Base-by-base conservation (phyloP, 2,797 vertebrate genomes). In the Xyrichtys novacula region DNA sequence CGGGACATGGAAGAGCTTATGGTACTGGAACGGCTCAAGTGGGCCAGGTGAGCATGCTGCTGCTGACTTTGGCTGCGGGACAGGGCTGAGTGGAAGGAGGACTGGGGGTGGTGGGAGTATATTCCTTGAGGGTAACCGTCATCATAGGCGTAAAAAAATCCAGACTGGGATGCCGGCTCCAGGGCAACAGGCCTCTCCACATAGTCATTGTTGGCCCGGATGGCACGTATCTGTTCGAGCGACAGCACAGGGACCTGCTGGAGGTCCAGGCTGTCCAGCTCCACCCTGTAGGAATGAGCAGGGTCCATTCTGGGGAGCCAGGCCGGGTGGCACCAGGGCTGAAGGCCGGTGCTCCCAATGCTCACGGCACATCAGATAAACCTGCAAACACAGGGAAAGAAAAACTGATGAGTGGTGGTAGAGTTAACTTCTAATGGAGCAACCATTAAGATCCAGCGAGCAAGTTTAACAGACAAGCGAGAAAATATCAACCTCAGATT, bases 131-230 rank as follows among this genome's bases (percentile, higher is more conserved):
- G 64, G 81, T 94, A 93, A 70, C 91, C 94, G 75, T 96, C 96
- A 44, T 95, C 92, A 5, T 94, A 94, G 3, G 92, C 85, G 2
- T 95, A 92, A 57, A 96, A 93, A 10, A 96, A 93, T 78, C 94
- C 94, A 9, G 96, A 94, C 85, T 93, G 93, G 5, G 89, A 40
- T 1, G 77, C 72, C 44, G 92, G 94, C 64, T 94, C 91, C 25
- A 94, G 92, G 0, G 85, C 76, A 36, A 94, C 91, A 0, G 97
- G 97, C 20, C 95, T 88, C 10, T 99, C 98, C 94, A 99, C 96
- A 54, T 99, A 99, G 94, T 99, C 96, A 80, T 99, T 99, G 93
- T 89, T 96, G 89, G 96, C 95, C 19, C 96, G 94, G 89, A 97
- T 97, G 85, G 95, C 92, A 39, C 94, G 95, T 86, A 99, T 97